Percentiles rank a stretch among this genome's conserved stretches.
Evolutionary conservation across 2,113 vertebrate species (phyloP).

Genomic region (Cromileptes altivelis): DNA sequence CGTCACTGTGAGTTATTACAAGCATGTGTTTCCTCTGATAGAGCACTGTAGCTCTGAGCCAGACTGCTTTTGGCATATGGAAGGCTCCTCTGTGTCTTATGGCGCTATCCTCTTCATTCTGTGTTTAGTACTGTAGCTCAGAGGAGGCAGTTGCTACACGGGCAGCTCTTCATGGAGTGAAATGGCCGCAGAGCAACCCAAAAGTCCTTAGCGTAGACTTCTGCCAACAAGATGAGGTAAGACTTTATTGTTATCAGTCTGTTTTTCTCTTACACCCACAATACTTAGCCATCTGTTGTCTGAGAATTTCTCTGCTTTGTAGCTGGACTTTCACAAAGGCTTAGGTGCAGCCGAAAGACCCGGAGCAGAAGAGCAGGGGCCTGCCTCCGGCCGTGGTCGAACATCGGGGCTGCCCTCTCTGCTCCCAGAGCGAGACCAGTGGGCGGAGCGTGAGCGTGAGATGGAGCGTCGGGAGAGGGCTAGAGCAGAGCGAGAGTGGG

Average conservation of each 20-base stretch:
- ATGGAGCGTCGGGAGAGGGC: slow-evolving; percentile 92
- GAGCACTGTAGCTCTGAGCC: not conserved
- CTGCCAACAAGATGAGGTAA: slow-evolving; percentile 92
- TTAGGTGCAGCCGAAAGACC: slow-evolving; percentile 82
- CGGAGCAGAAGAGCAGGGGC: slow-evolving; percentile 68
- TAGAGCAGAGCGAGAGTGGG: slow-evolving; percentile 93
- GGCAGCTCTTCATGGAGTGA: slow-evolving; percentile 92
- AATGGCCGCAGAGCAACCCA: slow-evolving; percentile 95
- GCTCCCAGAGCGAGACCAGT: slow-evolving; percentile 80
- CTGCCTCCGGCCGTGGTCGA: slow-evolving; percentile 51
- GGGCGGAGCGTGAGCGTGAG: slow-evolving; percentile 85
- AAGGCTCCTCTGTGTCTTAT: not conserved
- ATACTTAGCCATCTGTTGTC: not conserved
- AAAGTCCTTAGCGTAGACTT: slow-evolving; percentile 93
- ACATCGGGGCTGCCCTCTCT: slow-evolving; percentile 61
- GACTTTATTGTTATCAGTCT: not conserved
- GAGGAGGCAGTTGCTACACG: slow-evolving; percentile 91
- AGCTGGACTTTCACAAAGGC: slow-evolving; percentile 94
- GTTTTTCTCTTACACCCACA: not conserved
- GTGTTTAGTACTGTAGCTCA: slow-evolving; percentile 86
- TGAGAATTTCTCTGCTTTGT: slow-evolving; percentile 11
- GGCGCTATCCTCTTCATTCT: not conserved
- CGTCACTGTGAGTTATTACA: slow-evolving; percentile 87
- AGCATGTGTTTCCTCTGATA: not conserved
- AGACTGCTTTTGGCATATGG: not conserved